These are phyloP conservation scores for Prenolepis imparis DNA, from an alignment of 2,888 invertebrate genomes.

Conservation along the genomic window DNA sequence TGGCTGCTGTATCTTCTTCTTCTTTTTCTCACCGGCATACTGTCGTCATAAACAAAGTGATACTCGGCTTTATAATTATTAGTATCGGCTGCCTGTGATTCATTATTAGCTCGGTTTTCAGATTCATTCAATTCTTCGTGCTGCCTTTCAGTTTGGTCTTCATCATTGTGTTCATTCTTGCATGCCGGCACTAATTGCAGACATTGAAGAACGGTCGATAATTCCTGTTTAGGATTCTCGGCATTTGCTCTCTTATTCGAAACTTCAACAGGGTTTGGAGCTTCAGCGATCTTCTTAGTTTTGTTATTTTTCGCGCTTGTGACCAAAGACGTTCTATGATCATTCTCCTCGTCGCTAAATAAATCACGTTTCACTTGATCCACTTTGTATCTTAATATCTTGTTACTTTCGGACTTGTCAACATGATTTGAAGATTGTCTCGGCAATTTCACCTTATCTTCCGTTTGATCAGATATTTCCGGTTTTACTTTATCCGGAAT, in stretches of 20 bases:
- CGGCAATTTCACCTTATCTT: constrained; percentile 34
- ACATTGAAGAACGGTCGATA: constrained; percentile 81
- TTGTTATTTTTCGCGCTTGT: constrained; percentile 55
- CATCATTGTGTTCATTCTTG: constrained; percentile 53
- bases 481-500: background rate
- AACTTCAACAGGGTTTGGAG: background rate
- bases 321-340: constrained; percentile 61
- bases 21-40: constrained; percentile 72
- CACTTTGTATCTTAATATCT: constrained; percentile 76
- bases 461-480: background rate
- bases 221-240: constrained; percentile 66
- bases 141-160: constrained; percentile 7
- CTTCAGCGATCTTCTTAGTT: background rate
- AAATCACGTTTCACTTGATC: constrained; percentile 83
- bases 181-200: constrained; percentile 79
- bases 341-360: constrained; percentile 82
- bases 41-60: constrained; percentile 79
- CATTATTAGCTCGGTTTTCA: background rate
- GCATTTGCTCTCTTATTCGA: background rate
- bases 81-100: background rate
- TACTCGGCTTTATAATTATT: constrained; percentile 62
- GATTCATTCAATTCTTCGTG: background rate
- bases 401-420: constrained; percentile 50
- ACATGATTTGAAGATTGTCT: constrained; percentile 34
- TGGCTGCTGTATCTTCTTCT: constrained; percentile 77